Evolutionary conservation across 2,113 vertebrate species (phyloP).

Genomic region (Hippocampus guttulatus): DNA sequence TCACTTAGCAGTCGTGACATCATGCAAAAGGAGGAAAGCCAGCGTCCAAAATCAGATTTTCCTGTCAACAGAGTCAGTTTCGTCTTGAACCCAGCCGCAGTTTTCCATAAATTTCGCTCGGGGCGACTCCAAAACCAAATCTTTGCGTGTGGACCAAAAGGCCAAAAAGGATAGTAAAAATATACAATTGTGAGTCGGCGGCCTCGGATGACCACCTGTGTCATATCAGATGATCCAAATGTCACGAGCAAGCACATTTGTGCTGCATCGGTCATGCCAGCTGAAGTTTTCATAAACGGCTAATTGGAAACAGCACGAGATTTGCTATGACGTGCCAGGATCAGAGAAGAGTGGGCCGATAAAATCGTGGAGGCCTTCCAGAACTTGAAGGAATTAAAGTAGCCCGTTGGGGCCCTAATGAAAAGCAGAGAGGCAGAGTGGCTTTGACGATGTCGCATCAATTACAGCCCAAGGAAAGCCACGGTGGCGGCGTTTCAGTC

Average conservation of each 20-base stretch:
- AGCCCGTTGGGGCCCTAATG: conserved; percentile 57
- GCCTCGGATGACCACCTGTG: conserved; percentile 8
- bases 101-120: not conserved
- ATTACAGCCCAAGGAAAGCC: conserved; percentile 51
- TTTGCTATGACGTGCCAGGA: conserved; percentile 43
- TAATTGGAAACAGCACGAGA: conserved; percentile 57
- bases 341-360: conserved; percentile 7
- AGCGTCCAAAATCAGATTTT: conserved; percentile 8
- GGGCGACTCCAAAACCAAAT: not conserved
- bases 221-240: not conserved
- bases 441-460: conserved; percentile 37
- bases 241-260: not conserved
- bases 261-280: conserved; percentile 36
- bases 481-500: conserved; percentile 46
- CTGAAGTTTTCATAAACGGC: conserved; percentile 46
- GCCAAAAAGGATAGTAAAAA: conserved; percentile 1
- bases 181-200: not conserved
- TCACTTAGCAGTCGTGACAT: not conserved
- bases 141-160: not conserved
- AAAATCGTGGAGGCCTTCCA: conserved; percentile 45
- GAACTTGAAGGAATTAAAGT: conserved; percentile 64
- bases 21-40: not conserved
- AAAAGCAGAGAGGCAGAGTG: conserved; percentile 58
- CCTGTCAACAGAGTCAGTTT: conserved; percentile 9
- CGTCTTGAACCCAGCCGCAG: not conserved